Percentiles rank a stretch among this genome's conserved stretches.
phyloP scores from a whole-genome alignment of 2,888 invertebrate genomes.

The Siphonodentalium dalli region DNA sequence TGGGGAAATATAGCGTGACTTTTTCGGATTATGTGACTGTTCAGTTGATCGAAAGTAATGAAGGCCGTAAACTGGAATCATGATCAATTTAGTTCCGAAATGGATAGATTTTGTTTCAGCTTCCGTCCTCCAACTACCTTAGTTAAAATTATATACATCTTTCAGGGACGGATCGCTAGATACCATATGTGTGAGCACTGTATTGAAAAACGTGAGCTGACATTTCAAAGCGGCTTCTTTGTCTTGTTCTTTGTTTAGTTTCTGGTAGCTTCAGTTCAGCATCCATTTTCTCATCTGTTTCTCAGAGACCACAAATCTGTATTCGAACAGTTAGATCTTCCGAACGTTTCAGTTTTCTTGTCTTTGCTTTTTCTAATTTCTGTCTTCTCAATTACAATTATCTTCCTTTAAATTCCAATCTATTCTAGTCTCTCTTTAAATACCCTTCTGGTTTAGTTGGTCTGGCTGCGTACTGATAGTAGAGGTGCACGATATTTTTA shows the following conservation, averaged over 20 bases:
- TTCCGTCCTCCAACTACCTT: background rate
- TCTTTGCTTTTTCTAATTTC: slow-evolving; percentile 19
- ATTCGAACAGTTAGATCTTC: slow-evolving; percentile 19
- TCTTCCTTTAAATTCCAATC: too few species aligned
- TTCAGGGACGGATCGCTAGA: too few species aligned
- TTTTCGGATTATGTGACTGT: too few species aligned
- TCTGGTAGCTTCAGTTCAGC: slow-evolving; percentile 3
- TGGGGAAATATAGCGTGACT: too few species aligned
- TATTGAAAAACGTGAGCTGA: slow-evolving; percentile 17
- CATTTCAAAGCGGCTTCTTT: slow-evolving; percentile 9
- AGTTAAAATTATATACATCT: too few species aligned
- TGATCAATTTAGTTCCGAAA: slow-evolving; percentile 6
- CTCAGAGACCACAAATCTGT: slow-evolving; percentile 23
- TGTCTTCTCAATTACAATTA: too few species aligned
- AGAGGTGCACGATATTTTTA: slow-evolving; percentile 9
- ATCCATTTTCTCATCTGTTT: slow-evolving; percentile 16
- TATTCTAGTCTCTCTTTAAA: slow-evolving; percentile 20
- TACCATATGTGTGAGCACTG: slow-evolving; percentile 15
- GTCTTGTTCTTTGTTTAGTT: slow-evolving; percentile 19
- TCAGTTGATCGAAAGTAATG: too few species aligned
- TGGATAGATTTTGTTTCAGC: background rate
- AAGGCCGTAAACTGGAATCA: too few species aligned
- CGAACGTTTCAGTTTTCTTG: slow-evolving; percentile 6
- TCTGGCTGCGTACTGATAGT: slow-evolving; percentile 13
- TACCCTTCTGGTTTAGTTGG: slow-evolving; percentile 1